A percentile compares a stretch with the other conserved stretches of the same genome.
Conservation (phyloP, 2,888 invertebrate genomes). For the Drosophila peninsularis region DNA sequence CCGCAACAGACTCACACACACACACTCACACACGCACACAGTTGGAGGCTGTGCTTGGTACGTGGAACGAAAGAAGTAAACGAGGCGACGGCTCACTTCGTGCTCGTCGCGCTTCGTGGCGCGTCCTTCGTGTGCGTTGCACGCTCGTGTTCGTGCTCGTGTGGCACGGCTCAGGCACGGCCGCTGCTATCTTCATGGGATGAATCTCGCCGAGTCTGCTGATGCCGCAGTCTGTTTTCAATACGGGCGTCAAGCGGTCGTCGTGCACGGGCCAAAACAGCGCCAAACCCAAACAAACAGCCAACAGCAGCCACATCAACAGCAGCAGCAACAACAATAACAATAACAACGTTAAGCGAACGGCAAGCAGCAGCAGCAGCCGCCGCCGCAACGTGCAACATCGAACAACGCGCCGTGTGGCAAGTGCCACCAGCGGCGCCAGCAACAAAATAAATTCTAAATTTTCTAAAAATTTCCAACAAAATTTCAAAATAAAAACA, state of each 20-base stretch:
- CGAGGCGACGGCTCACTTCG: slow-evolving; percentile 41
- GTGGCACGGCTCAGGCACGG: slow-evolving; percentile 39
- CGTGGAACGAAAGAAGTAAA: slow-evolving; percentile 58
- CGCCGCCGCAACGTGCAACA: slow-evolving; percentile 17
- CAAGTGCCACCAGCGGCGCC: slow-evolving; percentile 29
- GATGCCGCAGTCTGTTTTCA: slow-evolving; percentile 84
- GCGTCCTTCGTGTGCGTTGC: slow-evolving; percentile 20
- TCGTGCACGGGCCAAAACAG: slow-evolving; percentile 68
- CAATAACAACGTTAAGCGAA: slow-evolving; percentile 16
- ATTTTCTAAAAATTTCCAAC: not conserved
- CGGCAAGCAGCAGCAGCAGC: slow-evolving; percentile 17
- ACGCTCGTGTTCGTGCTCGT: slow-evolving; percentile 19
- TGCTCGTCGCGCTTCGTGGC: slow-evolving; percentile 5
- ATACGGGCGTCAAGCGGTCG: slow-evolving; percentile 85
- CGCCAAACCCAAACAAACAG: slow-evolving; percentile 8
- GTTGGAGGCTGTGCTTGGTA: slow-evolving; percentile 50
- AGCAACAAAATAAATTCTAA: not conserved
- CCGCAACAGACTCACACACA: slow-evolving; percentile 28
- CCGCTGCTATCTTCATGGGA: slow-evolving; percentile 77
- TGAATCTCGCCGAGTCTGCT: slow-evolving; percentile 78
- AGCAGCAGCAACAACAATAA: slow-evolving; percentile 37
- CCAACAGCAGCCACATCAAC: slow-evolving; percentile 7
- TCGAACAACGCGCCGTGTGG: slow-evolving; percentile 20
- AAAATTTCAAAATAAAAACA: not conserved
- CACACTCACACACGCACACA: slow-evolving; percentile 7